Evolutionary conservation across 1,140 invertebrate genomes (phyloP), one percentile per base, ranked within the genome.

Genomic region (Carposina sasakii): DNA sequence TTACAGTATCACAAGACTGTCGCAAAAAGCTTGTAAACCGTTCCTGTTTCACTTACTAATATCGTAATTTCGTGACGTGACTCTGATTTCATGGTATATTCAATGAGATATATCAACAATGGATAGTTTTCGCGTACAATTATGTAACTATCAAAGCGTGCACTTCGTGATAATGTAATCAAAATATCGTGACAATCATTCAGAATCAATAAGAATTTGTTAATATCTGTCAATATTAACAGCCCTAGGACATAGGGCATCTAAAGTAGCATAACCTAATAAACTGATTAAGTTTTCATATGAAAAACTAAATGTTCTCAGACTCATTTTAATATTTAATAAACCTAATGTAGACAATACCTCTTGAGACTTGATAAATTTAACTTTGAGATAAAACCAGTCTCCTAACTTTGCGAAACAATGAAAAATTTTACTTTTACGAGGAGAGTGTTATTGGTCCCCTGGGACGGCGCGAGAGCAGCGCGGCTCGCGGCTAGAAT

Each of bases 1-100:
- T 77, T 81, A 74, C 52, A 52, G 55, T 60, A 68, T 62, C 62
- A 71, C 66, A 71, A 73, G 70, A 75, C 69, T 71, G 58, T 66
- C 62, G 63, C 69, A 65, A 71, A 77, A 81, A 78, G 59, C 54
- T 44, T 63, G 60, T 62, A 65, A 78, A 75, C 69, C 71, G 70
- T 78, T 78, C 75, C 75, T 76, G 64, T 79, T 79, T 77, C 71
- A 81, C 72, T 76, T 77, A 64, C 65, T 66, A n/a, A 70, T 73
- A 78, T 68, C 67, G 62, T 75, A 65, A 74, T 72, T 71, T 73
- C 50, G 61, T 71, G 63, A 73, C 71, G 69, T 72, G 75, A 76
- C 70, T 71, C 71, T 65, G 67, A 75, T 73, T 77, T 77, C 63
- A 73, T 71, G 71, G 64, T 63, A 60, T 63, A 66, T 75, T 68